Evolutionary conservation across 2,888 invertebrate genomes (phyloP).

Genomic region (Rotaria socialis): DNA sequence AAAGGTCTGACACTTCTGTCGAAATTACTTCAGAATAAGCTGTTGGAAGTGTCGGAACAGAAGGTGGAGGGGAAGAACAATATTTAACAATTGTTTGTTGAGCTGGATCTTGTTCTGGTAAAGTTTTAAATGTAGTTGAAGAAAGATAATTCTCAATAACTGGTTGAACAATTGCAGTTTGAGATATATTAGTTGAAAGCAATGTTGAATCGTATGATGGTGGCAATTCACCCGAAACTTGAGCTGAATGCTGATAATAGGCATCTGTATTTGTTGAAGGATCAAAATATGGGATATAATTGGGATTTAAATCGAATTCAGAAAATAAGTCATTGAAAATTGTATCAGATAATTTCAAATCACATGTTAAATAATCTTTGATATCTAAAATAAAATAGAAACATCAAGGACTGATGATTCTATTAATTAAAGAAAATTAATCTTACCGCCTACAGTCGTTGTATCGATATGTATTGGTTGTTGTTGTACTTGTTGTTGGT

Average conservation of each 20-base stretch:
- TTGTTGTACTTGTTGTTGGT: not conserved
- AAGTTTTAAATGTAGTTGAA: not conserved
- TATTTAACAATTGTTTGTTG: not conserved
- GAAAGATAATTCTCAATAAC: not conserved
- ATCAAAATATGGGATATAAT: not conserved
- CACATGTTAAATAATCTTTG: conserved; percentile 28
- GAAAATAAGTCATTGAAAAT: not conserved
- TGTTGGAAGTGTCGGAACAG: not conserved
- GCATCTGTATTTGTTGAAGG: not conserved
- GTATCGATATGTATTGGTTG: not conserved
- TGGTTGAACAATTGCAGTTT: not conserved
- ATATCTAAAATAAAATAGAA: not conserved
- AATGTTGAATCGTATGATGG: not conserved
- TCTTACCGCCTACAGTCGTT: not conserved
- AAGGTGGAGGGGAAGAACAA: not conserved
- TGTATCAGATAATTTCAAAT: conserved; percentile 27
- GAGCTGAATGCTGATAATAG: too few species aligned
- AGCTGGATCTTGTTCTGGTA: not conserved
- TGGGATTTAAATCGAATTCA: not conserved
- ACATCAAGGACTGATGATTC: not conserved
- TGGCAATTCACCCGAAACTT: not conserved
- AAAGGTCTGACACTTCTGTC: not conserved
- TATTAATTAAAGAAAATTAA: not conserved
- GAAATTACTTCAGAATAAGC: not conserved
- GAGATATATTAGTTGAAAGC: not conserved